Evolutionary conservation across 2,888 invertebrate genomes (phyloP), one percentile per base, ranked within the genome.

Genomic region (Xiphydria camelus): DNA sequence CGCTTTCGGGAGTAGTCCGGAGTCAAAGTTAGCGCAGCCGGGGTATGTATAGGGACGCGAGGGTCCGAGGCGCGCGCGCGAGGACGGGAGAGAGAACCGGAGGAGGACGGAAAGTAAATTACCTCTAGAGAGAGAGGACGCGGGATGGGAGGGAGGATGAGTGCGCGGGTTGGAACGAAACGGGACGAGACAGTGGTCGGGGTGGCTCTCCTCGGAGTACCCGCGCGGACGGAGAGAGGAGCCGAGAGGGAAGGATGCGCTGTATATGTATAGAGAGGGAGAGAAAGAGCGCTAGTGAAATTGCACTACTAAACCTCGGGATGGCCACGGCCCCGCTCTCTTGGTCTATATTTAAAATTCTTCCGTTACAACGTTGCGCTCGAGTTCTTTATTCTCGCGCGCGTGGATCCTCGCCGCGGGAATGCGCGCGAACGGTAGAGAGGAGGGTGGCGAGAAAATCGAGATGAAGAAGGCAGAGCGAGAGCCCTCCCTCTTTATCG

Each of bases 61-160:
- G 39, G 31, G 47, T 39, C 39, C 33, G 34, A n/a, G n/a, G n/a
- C n/a, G n/a, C n/a, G n/a, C n/a, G n/a, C n/a, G n/a, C n/a, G n/a
- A n/a, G n/a, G n/a, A n/a, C n/a, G n/a, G n/a, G n/a, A n/a, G n/a
- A n/a, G n/a, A n/a, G 35, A 37, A 31, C 35, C 34, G 53, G 41
- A 65, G 38, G 47, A 61, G 52, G 64, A 66, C 42, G 54, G 57
- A 60, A 60, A 58, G 59, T 62, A 65, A 65, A 65, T 67, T 65
- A 63, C 61, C 64, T 65, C 62, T 62, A 61, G n/a, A n/a, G n/a
- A n/a, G n/a, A n/a, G n/a, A n/a, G 66, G 58, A 57, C 53, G 49
- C 57, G 54, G 53, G 46, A 42, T 47, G 53, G 31, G 41, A 25
- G 6, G 26, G 14, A 14, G 14, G 46, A 42, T 47, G 53, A 31